phyloP scores from a whole-genome alignment of 2,113 vertebrate species.

The Aptenodytes forsteri region DNA sequence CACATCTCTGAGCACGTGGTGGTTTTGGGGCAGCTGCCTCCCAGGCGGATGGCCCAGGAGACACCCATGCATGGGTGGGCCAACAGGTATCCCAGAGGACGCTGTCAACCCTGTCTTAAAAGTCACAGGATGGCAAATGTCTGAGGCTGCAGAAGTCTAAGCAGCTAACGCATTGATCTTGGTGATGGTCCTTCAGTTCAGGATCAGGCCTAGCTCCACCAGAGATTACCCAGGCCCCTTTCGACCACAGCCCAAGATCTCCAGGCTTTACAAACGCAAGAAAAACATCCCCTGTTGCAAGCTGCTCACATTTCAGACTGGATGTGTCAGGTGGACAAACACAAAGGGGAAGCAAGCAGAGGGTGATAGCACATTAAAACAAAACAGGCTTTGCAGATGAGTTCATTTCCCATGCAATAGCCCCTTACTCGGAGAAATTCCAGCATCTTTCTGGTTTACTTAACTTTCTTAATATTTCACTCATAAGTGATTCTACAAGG shows the following conservation, averaged over 20 bases:
- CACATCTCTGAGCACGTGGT: rapidly evolving
- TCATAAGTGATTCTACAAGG: not conserved
- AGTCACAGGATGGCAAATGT: not conserved
- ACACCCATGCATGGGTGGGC: rapidly evolving
- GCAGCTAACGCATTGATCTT: not conserved
- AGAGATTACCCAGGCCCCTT: not conserved
- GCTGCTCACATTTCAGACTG: not conserved
- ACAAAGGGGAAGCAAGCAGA: not conserved
- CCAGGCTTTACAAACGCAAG: not conserved
- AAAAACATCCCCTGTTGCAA: not conserved
- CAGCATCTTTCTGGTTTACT: not conserved
- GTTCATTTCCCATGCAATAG: not conserved
- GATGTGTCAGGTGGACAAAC: not conserved
- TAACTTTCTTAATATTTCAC: not conserved
- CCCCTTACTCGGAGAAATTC: not conserved
- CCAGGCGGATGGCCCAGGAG: not conserved
- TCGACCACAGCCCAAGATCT: not conserved
- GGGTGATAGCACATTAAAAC: not conserved
- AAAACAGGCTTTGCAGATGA: not conserved
- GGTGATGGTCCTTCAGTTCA: not conserved
- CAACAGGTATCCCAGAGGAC: not conserved
- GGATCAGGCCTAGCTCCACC: not conserved
- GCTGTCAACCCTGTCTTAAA: not conserved
- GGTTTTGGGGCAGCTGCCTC: not conserved
- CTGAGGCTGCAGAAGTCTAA: not conserved